These are phyloP conservation scores for Euphysa ruthae DNA, from an alignment of 30 jellyfish, hydroid and myxozoan species.

Conservation along the genomic window DNA sequence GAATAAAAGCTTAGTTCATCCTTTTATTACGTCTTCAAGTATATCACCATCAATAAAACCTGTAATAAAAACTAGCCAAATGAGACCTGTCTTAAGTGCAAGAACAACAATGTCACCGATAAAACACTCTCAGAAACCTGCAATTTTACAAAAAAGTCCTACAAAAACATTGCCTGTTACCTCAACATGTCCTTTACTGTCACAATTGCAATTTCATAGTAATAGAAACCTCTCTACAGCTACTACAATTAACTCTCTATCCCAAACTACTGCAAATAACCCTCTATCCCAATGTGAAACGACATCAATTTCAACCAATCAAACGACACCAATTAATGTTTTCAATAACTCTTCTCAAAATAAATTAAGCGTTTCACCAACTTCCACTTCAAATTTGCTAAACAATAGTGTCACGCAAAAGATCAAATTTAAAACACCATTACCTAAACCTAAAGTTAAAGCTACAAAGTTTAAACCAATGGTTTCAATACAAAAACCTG, in stretches of 20 bases:
- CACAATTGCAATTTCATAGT: background rate
- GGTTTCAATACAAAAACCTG: conserved; percentile 39
- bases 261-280: background rate
- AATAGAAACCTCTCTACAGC: no score
- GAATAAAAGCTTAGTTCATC: no score
- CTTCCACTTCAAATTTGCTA: background rate
- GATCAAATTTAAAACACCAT: conserved; percentile 74
- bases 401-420: conserved; percentile 36
- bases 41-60: conserved; percentile 42
- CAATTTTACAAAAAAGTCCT: background rate
- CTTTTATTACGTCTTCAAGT: background rate
- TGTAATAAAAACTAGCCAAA: conserved; percentile 18
- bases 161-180: no score
- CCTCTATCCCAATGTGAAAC: background rate
- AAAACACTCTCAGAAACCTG: conserved; percentile 55
- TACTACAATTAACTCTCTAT: no score
- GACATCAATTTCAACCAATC: background rate
- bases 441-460: conserved; percentile 57
- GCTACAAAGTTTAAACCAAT: conserved; percentile 56
- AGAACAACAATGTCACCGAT: conserved; percentile 33
- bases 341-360: conserved; percentile 6
- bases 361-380: background rate
- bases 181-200: no score
- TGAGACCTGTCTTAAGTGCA: conserved; percentile 19
- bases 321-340: conserved; percentile 14